Evolutionary conservation across 1,140 invertebrate genomes (phyloP), one percentile per base, ranked within the genome.

Genomic region (Caenorhabditis inopinata): DNA sequence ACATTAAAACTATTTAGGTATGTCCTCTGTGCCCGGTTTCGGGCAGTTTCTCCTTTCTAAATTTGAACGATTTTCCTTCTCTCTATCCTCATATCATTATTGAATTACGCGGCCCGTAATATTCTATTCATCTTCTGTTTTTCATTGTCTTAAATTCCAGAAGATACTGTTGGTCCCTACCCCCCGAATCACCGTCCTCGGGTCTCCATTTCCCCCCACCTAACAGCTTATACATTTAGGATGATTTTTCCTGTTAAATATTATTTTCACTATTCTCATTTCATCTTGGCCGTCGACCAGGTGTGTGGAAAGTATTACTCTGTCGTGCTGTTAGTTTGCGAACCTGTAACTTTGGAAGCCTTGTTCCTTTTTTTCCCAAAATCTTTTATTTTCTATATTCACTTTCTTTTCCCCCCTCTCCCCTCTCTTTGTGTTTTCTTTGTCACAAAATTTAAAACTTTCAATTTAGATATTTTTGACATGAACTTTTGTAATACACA

Each of bases 71-170:
- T 12, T 38, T 32, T 68, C 32, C n/a, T 32, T 68, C 58, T 68
- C 25, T 9, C 58, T 68, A 68, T 68, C 29, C 58, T 68, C 58
- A 68, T 68, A 68, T 68, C 58, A 68, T 38, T 38, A 29, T 68
- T 9, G 29, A 38, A 38, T 42, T 68, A 68, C 58, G 58, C 23
- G 58, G 58, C 58, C 16, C 58, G 11, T 42, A n/a, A 6, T 32
- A 9, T 21, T 68, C n/a, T 38, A 18, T 38, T 18, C 27, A 9
- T 42, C 25, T 23, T 23, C 46, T 29, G 14, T 32, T n/a, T 58
- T 3, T 16, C 51, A 7, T 14, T 7, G 6, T 42, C 58, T 42
- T 38, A 29, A 11, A 62, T 6, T 68, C 32, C 58, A 68, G 32
- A 32, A 58, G 23, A 4, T 58, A 6, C 53, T 32, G 14, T 58